Evolutionary conservation across 2,797 vertebrate genomes (phyloP).

Genomic region (Hippocampus kuda): DNA sequence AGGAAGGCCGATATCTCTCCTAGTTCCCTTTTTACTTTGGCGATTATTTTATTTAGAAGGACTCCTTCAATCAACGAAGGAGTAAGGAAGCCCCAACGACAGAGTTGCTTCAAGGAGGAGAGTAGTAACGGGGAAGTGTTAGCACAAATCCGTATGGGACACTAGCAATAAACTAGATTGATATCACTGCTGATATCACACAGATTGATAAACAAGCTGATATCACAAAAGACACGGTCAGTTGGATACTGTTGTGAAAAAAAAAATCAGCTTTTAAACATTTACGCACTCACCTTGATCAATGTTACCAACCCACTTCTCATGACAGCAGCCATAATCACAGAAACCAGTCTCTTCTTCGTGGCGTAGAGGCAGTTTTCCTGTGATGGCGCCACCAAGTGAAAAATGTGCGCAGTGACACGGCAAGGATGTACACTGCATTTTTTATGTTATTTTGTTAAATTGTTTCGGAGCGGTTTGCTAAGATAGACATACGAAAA

Average conservation of each 20-base stretch:
- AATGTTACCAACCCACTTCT: slow-evolving; percentile 60
- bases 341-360: slow-evolving; percentile 16
- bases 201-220: no score
- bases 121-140: neutral
- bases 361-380: neutral
- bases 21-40: neutral
- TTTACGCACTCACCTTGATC: slow-evolving; percentile 63
- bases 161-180: neutral
- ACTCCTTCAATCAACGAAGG: neutral
- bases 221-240: neutral
- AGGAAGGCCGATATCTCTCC: neutral
- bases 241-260: neutral
- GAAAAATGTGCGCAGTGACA: neutral
- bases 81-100: neutral
- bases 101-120: neutral
- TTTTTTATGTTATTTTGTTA: no score
- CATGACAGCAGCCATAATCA: slow-evolving; percentile 62
- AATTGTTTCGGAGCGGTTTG: no score
- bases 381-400: neutral
- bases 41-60: no score
- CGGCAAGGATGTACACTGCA: neutral
- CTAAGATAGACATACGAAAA: no score
- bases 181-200: no score
- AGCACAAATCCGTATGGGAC: neutral
- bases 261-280: neutral